Conservation (phyloP, 2,113 vertebrate species). For the Callorhinus ursinus region DNA sequence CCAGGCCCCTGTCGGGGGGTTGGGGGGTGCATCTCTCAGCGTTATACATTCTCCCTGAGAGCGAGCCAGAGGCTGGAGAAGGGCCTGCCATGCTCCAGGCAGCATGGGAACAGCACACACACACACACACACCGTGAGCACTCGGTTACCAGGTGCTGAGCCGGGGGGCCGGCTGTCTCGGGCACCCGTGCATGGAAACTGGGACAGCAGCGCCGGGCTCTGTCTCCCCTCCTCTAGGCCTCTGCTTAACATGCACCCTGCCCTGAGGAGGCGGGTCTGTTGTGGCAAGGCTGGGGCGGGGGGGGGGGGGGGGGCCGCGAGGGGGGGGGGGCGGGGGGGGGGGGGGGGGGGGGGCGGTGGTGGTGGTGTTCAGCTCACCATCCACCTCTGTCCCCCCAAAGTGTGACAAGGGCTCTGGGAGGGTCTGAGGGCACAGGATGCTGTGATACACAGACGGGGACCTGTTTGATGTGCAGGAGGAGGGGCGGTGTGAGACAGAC, state of each 20-base stretch:
- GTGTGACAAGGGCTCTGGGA: neutral
- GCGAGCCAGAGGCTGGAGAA: neutral
- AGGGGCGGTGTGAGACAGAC: neutral
- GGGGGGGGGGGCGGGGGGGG: neutral
- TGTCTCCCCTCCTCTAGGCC: neutral
- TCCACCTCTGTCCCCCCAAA: neutral
- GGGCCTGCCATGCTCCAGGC: neutral
- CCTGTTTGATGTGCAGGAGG: neutral
- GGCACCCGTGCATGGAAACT: neutral
- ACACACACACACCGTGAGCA: neutral
- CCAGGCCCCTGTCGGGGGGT: neutral
- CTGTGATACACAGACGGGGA: neutral
- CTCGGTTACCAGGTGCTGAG: constrained; percentile 1
- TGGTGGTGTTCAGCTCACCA: neutral
- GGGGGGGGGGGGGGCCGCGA: neutral
- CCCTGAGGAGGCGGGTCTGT: neutral
- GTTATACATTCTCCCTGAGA: neutral
- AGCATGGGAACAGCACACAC: neutral
- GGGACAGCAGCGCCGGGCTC: neutral
- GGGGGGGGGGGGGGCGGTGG: no score
- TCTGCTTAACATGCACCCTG: neutral
- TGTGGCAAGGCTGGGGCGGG: neutral
- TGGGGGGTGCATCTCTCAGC: neutral
- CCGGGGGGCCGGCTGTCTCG: neutral
- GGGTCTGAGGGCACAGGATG: neutral